A percentile compares a stretch with the other conserved stretches of the same genome.
These are phyloP conservation scores for Sturmia bella DNA, from an alignment of 2,888 invertebrate genomes.

Conservation along the genomic window DNA sequence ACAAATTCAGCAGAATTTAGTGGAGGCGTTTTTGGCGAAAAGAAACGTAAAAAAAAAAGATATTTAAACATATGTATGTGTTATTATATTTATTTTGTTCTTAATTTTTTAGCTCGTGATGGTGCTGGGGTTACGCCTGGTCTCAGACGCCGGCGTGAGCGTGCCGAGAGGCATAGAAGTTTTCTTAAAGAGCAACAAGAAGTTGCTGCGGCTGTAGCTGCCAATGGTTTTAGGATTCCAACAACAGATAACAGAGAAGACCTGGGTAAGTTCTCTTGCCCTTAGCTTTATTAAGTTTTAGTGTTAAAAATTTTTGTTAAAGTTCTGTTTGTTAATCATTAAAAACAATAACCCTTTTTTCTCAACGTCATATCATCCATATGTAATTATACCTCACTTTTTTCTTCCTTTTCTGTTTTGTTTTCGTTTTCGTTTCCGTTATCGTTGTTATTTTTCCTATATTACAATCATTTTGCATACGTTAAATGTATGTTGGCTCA, in stretches of 20 bases:
- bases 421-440: conserved; percentile 40
- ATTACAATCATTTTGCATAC: conserved; percentile 45
- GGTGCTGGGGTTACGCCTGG: conserved; percentile 91
- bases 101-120: conserved; percentile 55
- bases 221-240: conserved; percentile 77
- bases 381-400: conserved; percentile 47
- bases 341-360: conserved; percentile 36
- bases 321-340: conserved; percentile 27
- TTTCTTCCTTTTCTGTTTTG: conserved; percentile 18
- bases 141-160: conserved; percentile 89
- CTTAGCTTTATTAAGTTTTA: not conserved
- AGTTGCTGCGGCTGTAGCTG: conserved; percentile 77
- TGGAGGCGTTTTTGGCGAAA: conserved; percentile 78
- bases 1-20: conserved; percentile 81
- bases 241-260: conserved; percentile 78
- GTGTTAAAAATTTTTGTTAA: conserved; percentile 8
- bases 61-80: not conserved
- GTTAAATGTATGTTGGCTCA: conserved; percentile 41
- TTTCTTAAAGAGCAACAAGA: conserved; percentile 93
- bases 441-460: conserved; percentile 27
- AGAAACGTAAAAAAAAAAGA: conserved; percentile 75
- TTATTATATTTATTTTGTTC: not conserved
- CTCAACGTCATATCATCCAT: conserved; percentile 53
- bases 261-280: conserved; percentile 75
- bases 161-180: conserved; percentile 92